Conservation (phyloP, 2,797 vertebrate species). For the Parauchenoglanis ngamensis region DNA sequence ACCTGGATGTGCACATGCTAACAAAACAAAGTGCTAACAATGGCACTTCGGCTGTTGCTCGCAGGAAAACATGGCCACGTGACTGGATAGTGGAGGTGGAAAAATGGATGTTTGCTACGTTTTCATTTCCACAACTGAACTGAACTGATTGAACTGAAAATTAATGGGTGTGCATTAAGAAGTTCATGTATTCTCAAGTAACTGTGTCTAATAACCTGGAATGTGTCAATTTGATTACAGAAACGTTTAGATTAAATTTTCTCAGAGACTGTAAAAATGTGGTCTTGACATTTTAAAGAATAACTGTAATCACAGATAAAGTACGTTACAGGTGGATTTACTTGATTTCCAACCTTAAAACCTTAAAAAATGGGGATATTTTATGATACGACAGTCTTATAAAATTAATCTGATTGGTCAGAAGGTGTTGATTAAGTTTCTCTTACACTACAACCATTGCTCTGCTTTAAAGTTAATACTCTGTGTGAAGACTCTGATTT, state of each 20-base stretch:
- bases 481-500: neutral
- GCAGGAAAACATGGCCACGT: constrained; percentile 26
- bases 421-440: neutral
- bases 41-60: constrained; percentile 47
- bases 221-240: neutral
- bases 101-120: constrained; percentile 14
- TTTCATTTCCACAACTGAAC: neutral
- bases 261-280: neutral
- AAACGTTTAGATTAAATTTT: neutral
- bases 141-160: neutral
- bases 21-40: constrained; percentile 60
- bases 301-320: neutral
- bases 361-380: neutral
- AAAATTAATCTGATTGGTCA: neutral
- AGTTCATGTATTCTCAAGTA: neutral
- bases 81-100: constrained; percentile 28
- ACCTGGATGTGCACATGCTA: constrained; percentile 61
- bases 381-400: neutral
- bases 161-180: neutral
- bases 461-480: neutral
- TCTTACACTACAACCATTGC: neutral
- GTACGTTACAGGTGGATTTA: neutral
- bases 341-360: neutral
- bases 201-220: neutral
- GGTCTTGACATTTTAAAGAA: neutral